Evolutionary conservation across 2,797 vertebrate genomes (phyloP).

Genomic region (Sebastes trivittatus): DNA sequence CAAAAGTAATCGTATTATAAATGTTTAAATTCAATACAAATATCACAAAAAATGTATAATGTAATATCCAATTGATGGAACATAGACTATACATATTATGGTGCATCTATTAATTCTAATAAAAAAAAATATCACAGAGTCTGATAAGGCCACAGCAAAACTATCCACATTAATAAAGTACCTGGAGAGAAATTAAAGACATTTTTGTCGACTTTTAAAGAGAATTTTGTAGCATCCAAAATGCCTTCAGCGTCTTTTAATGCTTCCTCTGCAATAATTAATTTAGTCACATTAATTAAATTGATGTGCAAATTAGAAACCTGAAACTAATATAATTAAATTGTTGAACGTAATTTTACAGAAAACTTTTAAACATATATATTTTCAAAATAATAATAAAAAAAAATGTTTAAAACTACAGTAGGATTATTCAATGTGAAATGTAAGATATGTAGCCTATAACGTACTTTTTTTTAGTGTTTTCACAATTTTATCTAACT

Average conservation of each 20-base stretch:
- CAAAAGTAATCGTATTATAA: not conserved
- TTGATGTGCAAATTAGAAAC: not conserved
- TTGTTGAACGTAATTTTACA: not conserved
- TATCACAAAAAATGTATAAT: not conserved
- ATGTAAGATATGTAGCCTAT: not conserved
- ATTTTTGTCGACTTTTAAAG: not conserved
- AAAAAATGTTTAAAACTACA: not conserved
- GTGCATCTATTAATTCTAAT: not conserved
- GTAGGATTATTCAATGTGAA: not conserved
- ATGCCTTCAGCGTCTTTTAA: not conserved
- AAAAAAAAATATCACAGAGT: not conserved
- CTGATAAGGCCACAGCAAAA: not conserved
- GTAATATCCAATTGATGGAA: not conserved
- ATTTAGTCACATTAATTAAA: not conserved
- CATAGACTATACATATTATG: not conserved
- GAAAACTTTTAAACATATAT: not conserved
- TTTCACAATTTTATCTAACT: not conserved
- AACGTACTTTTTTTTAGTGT: not conserved
- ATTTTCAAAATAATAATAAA: not conserved
- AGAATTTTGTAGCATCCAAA: not conserved
- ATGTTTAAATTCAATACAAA: not conserved
- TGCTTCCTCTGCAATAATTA: not conserved
- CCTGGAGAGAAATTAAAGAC: not conserved
- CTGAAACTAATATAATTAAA: not conserved
- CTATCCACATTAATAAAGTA: not conserved